Conservation (phyloP, 2,113 vertebrate genomes). For the Rhineura floridana region DNA sequence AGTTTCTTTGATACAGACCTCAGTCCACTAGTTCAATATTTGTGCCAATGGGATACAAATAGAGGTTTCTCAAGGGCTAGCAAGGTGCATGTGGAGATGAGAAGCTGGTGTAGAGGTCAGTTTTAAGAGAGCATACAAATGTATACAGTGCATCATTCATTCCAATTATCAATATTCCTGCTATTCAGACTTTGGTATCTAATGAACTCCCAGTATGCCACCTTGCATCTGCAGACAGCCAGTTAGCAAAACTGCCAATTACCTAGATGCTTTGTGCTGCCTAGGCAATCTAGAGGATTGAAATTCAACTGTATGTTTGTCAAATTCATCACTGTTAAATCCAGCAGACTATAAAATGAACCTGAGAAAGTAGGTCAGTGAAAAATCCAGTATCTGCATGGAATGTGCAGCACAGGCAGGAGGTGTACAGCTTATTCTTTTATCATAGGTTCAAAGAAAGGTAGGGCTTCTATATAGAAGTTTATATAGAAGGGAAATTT, state of each 20-base stretch:
- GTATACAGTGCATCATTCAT: neutral
- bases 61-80: constrained; percentile 21
- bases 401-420: neutral
- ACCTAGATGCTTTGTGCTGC: constrained; percentile 38
- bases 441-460: neutral
- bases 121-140: constrained; percentile 21
- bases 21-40: neutral
- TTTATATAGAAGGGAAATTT: neutral
- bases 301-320: constrained; percentile 38
- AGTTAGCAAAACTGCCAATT: neutral
- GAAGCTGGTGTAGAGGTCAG: neutral
- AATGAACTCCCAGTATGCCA: constrained; percentile 10
- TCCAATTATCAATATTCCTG: constrained; percentile 11
- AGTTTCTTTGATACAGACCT: neutral
- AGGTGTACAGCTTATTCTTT: neutral
- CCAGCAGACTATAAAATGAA: constrained; percentile 30
- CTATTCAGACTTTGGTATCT: neutral
- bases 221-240: neutral
- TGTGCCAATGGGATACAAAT: neutral
- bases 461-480: neutral
- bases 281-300: constrained; percentile 45
- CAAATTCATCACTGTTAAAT: neutral
- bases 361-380: constrained; percentile 10
- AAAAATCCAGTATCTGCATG: neutral
- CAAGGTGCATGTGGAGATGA: constrained; percentile 24